Percentiles rank a stretch among this genome's conserved stretches.
These are phyloP conservation scores for Paratrypauchen microcephalus DNA, from an alignment of 2,797 vertebrate genomes.

Conservation along the genomic window DNA sequence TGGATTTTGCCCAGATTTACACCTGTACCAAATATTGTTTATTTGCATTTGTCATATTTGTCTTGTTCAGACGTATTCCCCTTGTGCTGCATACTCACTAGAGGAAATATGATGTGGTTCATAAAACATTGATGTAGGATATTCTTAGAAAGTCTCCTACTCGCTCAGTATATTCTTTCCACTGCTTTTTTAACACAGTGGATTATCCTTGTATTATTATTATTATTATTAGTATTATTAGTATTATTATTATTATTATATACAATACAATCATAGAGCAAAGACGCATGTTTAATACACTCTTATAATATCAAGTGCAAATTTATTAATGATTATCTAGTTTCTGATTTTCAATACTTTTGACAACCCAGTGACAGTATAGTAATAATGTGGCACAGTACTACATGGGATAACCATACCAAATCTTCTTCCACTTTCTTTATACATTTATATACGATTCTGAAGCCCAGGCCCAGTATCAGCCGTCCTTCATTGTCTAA, in stretches of 20 bases:
- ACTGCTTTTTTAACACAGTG: neutral
- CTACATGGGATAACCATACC: too few relatives aligned
- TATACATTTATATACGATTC: too few relatives aligned
- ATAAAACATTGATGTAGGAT: constrained; percentile 72
- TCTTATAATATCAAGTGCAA: neutral
- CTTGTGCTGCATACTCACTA: constrained; percentile 16
- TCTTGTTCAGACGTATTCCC: constrained; percentile 2
- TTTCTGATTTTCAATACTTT: too few relatives aligned
- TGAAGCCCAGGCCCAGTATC: too few relatives aligned
- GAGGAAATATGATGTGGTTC: constrained; percentile 68
- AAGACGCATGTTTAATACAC: neutral
- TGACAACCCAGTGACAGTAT: too few relatives aligned
- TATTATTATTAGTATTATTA: neutral
- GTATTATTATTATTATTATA: neutral
- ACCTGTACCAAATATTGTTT: neutral
- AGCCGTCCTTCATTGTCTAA: neutral
- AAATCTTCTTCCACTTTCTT: too few relatives aligned
- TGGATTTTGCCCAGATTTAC: neutral
- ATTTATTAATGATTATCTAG: neutral
- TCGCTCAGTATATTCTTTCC: constrained; percentile 38
- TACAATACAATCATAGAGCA: neutral
- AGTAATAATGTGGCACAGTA: too few relatives aligned
- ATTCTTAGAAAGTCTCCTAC: constrained; percentile 69
- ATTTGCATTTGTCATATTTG: neutral
- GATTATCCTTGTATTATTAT: neutral